Base-by-base conservation (phyloP, 2,113 vertebrate species). In the Ceyx cyanopectus region DNA sequence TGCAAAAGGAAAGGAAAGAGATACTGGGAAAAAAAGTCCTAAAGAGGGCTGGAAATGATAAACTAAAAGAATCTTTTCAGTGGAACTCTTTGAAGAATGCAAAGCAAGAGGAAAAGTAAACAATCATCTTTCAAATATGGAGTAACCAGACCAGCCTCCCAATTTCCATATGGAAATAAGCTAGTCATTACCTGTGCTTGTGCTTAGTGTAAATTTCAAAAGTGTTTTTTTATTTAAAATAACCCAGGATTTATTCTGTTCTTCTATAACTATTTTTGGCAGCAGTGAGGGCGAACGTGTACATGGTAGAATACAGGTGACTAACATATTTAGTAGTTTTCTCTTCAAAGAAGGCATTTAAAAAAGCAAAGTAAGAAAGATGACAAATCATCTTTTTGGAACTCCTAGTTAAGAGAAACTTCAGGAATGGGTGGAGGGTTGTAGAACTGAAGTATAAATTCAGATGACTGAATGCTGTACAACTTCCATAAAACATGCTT, bases 201-300 rank as follows among this genome's bases (percentile, higher is more conserved):
- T 48, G 29, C 17, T 20, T 43, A 69, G 23, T 53, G 16, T 76
- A 57, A 65, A 77, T 68, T 76, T 76, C 11, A 43, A 4, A 60
- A 88, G 11, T 45, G 14, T 5, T 40, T 68, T 53, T 63, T 67
- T 24, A 78, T 27, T 70, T 37, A 45, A 87, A 70, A 75, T 72
- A 79, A 45, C 32, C 68, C n/a, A 66, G 21, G 19, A 72, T 51
- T 60, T 56, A 63, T 60, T 50, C 34, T 78, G 12, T 43, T 77
- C 21, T 65, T 72, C 40, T 51, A 51, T 58, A 87, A 15, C 17
- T 45, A 17, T 13, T 76, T 83, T 34, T 53, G 54, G 53, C 4
- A 2, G 41, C 48, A 70, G 53, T 7, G 6, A 8, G 6, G 6
- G 10, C 15, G 34, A 78, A 0, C 7, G 0, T 13, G 58, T 27